A percentile compares a stretch with the other conserved stretches of the same genome.
Evolutionary conservation across 2,113 vertebrate species (phyloP).

Genomic region (Cacatua alba): DNA sequence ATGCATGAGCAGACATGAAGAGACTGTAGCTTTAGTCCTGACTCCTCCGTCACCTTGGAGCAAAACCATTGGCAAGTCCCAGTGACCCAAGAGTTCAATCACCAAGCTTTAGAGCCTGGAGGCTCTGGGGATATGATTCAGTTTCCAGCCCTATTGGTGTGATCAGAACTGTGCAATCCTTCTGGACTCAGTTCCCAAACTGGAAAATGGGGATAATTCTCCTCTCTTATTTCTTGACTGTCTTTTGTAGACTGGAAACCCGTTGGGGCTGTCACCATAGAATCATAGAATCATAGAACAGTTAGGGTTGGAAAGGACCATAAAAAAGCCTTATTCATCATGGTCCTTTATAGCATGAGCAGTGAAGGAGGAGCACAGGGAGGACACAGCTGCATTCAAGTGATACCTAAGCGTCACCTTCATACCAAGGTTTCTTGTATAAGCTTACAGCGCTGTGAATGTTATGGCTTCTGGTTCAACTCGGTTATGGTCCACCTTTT

Average conservation of each 20-base stretch:
- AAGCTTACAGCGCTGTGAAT: not conserved
- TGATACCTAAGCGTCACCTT: not conserved
- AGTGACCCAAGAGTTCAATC: fast-evolving
- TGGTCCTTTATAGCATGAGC: not conserved
- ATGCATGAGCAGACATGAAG: fast-evolving
- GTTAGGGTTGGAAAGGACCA: too few relatives aligned
- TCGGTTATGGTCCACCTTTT: not conserved
- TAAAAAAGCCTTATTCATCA: not conserved
- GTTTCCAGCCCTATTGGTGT: not conserved
- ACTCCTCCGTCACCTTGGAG: not conserved
- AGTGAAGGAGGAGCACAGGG: not conserved
- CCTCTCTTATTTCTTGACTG: not conserved
- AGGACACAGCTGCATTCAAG: not conserved
- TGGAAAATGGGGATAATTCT: not conserved
- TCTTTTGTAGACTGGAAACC: not conserved
- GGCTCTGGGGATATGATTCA: fast-evolving
- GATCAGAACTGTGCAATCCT: not conserved
- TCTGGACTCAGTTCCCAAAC: not conserved
- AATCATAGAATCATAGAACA: too few relatives aligned
- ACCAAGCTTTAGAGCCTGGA: not conserved
- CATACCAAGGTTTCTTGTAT: not conserved
- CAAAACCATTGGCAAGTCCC: fast-evolving
- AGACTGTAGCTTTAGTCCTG: not conserved
- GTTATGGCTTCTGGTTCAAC: not conserved
- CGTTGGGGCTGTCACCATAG: not conserved